Conservation (phyloP, 2,113 vertebrate species). For the Hippocampus mohnikei region DNA sequence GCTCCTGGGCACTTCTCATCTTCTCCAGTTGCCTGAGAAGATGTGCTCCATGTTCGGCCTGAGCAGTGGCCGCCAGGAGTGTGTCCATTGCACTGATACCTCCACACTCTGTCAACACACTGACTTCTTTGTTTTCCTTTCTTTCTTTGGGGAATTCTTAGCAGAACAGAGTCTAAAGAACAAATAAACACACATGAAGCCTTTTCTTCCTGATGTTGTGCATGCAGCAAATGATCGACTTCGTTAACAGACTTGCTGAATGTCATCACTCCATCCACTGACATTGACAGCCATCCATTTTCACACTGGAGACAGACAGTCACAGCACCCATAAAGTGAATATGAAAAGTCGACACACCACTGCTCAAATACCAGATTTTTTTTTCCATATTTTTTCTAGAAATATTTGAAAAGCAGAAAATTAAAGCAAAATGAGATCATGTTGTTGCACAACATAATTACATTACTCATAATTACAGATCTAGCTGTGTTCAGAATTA, state of each 20-base stretch:
- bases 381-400: no score
- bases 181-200: not conserved
- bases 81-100: conserved; percentile 29
- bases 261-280: no score
- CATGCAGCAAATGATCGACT: not conserved
- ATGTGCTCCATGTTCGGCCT: conserved; percentile 68
- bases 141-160: not conserved
- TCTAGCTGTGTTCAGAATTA: no score
- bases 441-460: no score
- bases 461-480: no score
- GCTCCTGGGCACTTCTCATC: conserved; percentile 78
- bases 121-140: not conserved
- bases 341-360: not conserved
- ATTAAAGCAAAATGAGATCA: no score
- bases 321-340: not conserved
- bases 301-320: not conserved
- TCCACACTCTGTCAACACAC: not conserved
- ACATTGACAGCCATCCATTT: no score
- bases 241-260: not conserved
- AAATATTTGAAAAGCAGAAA: no score
- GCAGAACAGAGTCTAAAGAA: not conserved
- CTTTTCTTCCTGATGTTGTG: not conserved
- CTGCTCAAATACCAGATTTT: not conserved
- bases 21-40: conserved; percentile 76
- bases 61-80: conserved; percentile 50